Evolutionary conservation across 1,140 invertebrate species (phyloP).

Genomic region (Nasonia longicornis): DNA sequence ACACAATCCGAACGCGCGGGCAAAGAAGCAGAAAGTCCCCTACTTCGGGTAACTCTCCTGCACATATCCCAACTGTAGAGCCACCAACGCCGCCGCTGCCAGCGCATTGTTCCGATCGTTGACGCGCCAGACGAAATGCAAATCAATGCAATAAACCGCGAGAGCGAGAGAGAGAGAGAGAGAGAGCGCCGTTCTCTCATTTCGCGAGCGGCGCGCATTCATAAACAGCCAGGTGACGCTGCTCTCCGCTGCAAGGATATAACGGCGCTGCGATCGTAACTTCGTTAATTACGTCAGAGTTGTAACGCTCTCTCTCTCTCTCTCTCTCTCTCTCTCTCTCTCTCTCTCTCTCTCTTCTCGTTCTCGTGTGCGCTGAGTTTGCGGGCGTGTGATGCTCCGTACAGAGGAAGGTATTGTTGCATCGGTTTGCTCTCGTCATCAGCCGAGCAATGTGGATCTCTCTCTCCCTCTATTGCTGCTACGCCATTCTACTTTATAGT

Average conservation of each 20-base stretch:
- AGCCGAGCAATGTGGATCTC: neutral
- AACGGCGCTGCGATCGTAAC: constrained; percentile 33
- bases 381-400: neutral
- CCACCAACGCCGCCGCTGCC: neutral
- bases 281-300: constrained; percentile 40
- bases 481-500: neutral
- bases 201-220: constrained; percentile 1
- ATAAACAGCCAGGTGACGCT: constrained; percentile 7
- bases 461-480: neutral
- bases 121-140: constrained; percentile 27
- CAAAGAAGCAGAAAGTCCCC: neutral
- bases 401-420: neutral
- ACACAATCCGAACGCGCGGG: neutral
- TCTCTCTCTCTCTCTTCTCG: neutral
- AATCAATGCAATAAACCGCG: constrained; percentile 34
- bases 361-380: neutral
- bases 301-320: neutral
- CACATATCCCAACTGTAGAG: too few species aligned
- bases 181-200: neutral
- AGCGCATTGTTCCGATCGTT: constrained; percentile 4
- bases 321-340: neutral
- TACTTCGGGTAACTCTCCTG: neutral
- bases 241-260: neutral
- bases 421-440: constrained; percentile 29
- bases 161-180: too few species aligned